Conservation (phyloP, 2,888 invertebrate genomes). For the Drosophila neotestacea region DNA sequence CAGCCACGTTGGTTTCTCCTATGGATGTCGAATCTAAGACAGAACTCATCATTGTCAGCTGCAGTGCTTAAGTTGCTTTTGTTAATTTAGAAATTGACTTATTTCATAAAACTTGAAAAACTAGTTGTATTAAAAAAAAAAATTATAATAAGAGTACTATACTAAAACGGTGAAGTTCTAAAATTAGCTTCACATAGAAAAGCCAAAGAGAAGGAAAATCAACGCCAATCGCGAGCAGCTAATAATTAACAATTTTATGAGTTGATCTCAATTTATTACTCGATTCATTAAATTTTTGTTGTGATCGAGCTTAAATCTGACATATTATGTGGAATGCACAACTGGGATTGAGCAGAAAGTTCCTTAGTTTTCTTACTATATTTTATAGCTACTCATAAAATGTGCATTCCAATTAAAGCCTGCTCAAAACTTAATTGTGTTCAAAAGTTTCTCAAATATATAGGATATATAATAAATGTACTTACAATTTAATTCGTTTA, state of each 20-base stretch:
- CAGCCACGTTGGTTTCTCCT: constrained; percentile 4
- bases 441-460: constrained; percentile 43
- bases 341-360: constrained; percentile 16
- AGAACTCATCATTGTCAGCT: background rate
- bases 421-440: constrained; percentile 44
- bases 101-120: constrained; percentile 14
- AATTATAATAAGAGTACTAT: background rate
- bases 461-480: constrained; percentile 19
- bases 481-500: constrained; percentile 37
- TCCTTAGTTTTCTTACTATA: constrained; percentile 13
- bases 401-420: constrained; percentile 22
- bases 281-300: constrained; percentile 17
- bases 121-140: constrained; percentile 6
- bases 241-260: constrained; percentile 8
- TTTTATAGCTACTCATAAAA: background rate
- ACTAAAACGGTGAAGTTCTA: constrained; percentile 10
- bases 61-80: constrained; percentile 3
- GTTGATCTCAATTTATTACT: constrained; percentile 9
- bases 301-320: constrained; percentile 29
- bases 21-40: background rate
- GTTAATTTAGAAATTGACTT: constrained; percentile 6
- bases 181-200: constrained; percentile 11
- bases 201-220: constrained; percentile 10
- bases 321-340: constrained; percentile 15
- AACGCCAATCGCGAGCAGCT: constrained; percentile 3